Conservation (phyloP, 2,888 invertebrate genomes). For the Capitulum mitella region DNA sequence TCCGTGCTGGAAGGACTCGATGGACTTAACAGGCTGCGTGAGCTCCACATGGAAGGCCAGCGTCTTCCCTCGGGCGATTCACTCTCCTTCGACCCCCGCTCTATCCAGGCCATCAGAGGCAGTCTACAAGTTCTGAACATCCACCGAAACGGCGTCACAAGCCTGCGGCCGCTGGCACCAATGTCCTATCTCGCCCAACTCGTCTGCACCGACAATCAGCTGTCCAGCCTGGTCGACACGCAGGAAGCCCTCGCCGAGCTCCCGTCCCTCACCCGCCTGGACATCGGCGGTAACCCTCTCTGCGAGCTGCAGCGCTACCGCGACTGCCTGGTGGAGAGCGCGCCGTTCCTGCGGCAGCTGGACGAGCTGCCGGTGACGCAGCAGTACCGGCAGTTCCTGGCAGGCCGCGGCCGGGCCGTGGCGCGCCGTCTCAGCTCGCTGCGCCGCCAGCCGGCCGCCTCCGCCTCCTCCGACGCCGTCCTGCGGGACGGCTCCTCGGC, state of each 20-base stretch:
- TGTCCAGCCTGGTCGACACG: not conserved
- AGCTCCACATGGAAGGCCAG: not conserved
- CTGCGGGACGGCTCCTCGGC: not conserved
- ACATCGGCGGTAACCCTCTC: not conserved
- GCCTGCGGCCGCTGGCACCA: not conserved
- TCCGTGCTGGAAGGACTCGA: not conserved
- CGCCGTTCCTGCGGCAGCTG: not conserved
- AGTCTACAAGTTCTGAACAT: not conserved
- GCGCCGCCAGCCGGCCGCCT: not conserved
- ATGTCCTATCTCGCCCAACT: not conserved
- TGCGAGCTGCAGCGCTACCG: not conserved
- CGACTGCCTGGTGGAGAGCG: not conserved
- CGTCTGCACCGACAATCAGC: not conserved
- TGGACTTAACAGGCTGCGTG: not conserved
- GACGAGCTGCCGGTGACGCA: not conserved
- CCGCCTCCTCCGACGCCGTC: not conserved
- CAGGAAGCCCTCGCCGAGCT: not conserved
- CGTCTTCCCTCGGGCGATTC: not conserved
- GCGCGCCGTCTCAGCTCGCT: not conserved
- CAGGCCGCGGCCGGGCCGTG: not conserved
- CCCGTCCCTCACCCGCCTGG: not conserved
- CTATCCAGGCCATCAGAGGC: not conserved
- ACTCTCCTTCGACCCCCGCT: not conserved
- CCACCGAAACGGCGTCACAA: not conserved
- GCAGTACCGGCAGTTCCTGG: not conserved